A percentile compares a stretch with the other conserved stretches of the same genome.
Evolutionary conservation across 2,113 vertebrate genomes (phyloP).

Genomic region (Dasyprocta punctata): DNA sequence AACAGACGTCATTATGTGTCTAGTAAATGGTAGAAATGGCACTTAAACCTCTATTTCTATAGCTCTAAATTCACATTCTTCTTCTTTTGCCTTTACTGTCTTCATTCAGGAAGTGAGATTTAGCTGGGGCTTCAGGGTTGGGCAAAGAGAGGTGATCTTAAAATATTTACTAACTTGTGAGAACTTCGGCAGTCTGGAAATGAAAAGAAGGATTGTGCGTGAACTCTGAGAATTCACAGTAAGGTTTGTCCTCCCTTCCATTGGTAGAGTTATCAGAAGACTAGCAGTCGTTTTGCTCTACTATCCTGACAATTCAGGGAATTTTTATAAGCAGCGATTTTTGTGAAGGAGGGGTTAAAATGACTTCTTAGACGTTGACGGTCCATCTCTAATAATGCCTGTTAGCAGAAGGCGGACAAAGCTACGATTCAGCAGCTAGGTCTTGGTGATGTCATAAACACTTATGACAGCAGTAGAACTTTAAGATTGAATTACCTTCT

Average conservation of each 20-base stretch:
- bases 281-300: conserved; percentile 63
- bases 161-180: conserved; percentile 55
- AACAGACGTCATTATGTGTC: neutral
- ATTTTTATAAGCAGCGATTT: conserved; percentile 35
- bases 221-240: conserved; percentile 55
- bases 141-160: conserved; percentile 57
- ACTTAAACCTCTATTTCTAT: neutral
- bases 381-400: conserved; percentile 47
- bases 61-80: neutral
- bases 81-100: neutral
- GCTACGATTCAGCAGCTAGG: conserved; percentile 76
- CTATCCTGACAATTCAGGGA: conserved; percentile 69
- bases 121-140: conserved; percentile 8
- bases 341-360: conserved; percentile 76
- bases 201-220: conserved; percentile 73
- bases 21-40: neutral
- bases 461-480: conserved; percentile 79
- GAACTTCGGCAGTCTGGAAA: conserved; percentile 47
- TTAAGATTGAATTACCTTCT: conserved; percentile 83
- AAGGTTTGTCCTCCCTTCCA: conserved; percentile 46
- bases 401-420: conserved; percentile 79
- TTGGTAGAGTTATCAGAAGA: conserved; percentile 52
- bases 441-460: conserved; percentile 74
- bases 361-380: conserved; percentile 19
- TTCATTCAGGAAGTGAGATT: conserved; percentile 1